Evolutionary conservation across 2,888 invertebrate species (phyloP).

Genomic region (Teleogryllus oceanicus): DNA sequence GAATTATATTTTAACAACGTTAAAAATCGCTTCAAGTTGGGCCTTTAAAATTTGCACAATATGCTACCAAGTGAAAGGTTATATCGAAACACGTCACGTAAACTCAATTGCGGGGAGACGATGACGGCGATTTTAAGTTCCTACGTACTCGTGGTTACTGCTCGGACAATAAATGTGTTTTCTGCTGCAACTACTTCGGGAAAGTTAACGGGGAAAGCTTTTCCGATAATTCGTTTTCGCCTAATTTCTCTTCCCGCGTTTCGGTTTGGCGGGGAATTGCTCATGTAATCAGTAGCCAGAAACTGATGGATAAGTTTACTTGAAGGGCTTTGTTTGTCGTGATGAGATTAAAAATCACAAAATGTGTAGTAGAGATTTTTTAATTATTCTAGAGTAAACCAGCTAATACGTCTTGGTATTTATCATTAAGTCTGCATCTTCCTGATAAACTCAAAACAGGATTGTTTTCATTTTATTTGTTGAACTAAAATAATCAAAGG

Average conservation of each 20-base stretch:
- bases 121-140: background rate
- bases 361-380: too few relatives aligned
- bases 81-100: conserved; percentile 5
- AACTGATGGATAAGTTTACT: too few relatives aligned
- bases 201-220: background rate
- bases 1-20: conserved; percentile 18
- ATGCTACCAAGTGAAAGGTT: background rate
- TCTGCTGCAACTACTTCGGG: background rate
- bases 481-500: too few relatives aligned
- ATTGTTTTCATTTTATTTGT: too few relatives aligned
- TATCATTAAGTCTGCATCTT: too few relatives aligned
- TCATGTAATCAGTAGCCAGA: too few relatives aligned
- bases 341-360: too few relatives aligned
- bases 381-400: too few relatives aligned
- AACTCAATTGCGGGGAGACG: background rate
- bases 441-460: too few relatives aligned
- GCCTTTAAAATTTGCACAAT: background rate
- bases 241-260: background rate
- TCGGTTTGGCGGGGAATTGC: too few relatives aligned
- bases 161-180: background rate
- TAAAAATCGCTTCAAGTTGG: conserved; percentile 18
- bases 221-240: background rate
- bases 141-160: background rate
- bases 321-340: too few relatives aligned
- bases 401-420: too few relatives aligned